Base-by-base conservation (phyloP, 2,888 invertebrate genomes). In the Dermolepida albohirtum region DNA sequence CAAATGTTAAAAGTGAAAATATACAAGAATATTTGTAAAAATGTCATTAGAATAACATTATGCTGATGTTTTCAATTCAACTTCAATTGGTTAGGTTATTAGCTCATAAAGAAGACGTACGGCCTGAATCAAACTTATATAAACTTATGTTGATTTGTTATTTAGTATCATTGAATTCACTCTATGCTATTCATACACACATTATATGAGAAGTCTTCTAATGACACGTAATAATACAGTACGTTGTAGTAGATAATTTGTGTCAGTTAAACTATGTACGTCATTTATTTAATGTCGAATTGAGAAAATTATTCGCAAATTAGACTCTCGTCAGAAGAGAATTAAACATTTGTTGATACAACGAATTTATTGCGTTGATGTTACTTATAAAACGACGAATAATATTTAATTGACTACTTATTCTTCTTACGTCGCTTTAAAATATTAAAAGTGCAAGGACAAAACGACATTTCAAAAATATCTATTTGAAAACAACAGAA, bases 11-110 rank as follows among this genome's bases (percentile, higher is more conserved):
- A 22, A 16, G 8, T 50, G 7, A 22, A 17, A 22, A 10, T 50
- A 50, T 40, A 8, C 40, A 40, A 40, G 71, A 65, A 69, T 69
- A 69, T 72, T 71, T 74, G 69, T 72, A 70, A 70, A 71, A 70
- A 69, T 73, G 68, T 74, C 72, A 74, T 74, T 74, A 73, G 71
- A 72, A 66, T 70, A 72, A 71, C 71, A 72, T 74, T 74, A 73
- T 73, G 74, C 66, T 70, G 70, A 70, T 27, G 17, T 16, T 64
- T 55, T 47, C 70, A 73, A 74, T 73, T 74, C 71, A 72, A 63
- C 68, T 67, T 72, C 73, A 74, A 74, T 74, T 74, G 74, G 64
- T 47, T 68, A 47, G 65, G 69, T 73, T 55, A 66, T 66, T 66
- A 66, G 57, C 66, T 66, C 55, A 59, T 66, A 66, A 66, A 66